Evolutionary conservation across 2,888 invertebrate species (phyloP).

Genomic region (Petrophora chlorosata): DNA sequence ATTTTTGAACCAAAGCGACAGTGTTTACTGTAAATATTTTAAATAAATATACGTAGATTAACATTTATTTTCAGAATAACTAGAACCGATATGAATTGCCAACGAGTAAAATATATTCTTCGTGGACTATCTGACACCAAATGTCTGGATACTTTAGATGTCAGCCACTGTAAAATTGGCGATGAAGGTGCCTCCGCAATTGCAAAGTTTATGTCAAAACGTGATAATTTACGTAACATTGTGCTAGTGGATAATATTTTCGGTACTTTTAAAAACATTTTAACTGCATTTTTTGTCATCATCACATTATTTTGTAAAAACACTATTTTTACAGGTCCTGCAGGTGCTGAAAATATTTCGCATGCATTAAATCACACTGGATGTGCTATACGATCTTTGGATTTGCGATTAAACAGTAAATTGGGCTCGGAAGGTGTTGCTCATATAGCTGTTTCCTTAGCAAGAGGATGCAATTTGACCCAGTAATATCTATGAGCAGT

Average conservation of each 20-base stretch:
- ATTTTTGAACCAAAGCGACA: too few species aligned
- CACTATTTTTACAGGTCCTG: conserved; percentile 53
- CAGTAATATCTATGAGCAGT: conserved; percentile 51
- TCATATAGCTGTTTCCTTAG: conserved; percentile 72
- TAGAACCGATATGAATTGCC: conserved; percentile 75
- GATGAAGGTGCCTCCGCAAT: conserved; percentile 85
- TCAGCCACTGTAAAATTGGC: conserved; percentile 86
- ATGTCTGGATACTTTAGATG: conserved; percentile 82
- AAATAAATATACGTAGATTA: not conserved
- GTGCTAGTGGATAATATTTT: conserved; percentile 82
- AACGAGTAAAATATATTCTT: conserved; percentile 71
- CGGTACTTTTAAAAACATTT: conserved; percentile 48
- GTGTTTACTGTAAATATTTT: too few species aligned
- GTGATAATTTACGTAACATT: conserved; percentile 73
- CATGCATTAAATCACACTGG: conserved; percentile 68
- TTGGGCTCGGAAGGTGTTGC: conserved; percentile 76
- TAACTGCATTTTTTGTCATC: not conserved
- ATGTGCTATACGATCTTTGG: conserved; percentile 66
- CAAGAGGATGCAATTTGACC: conserved; percentile 76
- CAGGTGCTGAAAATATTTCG: conserved; percentile 70
- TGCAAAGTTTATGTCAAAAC: conserved; percentile 80
- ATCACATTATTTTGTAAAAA: not conserved
- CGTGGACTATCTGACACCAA: conserved; percentile 67
- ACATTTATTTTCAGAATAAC: conserved; percentile 67
- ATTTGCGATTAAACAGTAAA: conserved; percentile 71